These are phyloP conservation scores for Trachurus trachurus DNA, from an alignment of 2,797 vertebrate species.

Conservation along the genomic window DNA sequence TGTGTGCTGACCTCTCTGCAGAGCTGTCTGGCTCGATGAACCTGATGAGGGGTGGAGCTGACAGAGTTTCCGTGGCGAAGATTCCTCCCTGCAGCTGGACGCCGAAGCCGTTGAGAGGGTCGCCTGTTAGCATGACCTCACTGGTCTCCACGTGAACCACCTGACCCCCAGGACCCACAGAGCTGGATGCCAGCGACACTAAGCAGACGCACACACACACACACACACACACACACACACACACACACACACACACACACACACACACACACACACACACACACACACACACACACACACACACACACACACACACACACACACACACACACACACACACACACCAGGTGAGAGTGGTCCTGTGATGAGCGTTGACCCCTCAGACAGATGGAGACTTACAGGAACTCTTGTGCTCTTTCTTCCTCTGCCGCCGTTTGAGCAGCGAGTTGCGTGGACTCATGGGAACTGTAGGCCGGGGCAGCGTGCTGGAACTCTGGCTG, in stretches of 20 bases:
- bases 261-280: slow-evolving; percentile 1
- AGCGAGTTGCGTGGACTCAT: slow-evolving; percentile 95
- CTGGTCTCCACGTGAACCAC: slow-evolving; percentile 95
- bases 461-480: slow-evolving; percentile 90
- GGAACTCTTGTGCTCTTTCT: slow-evolving; percentile 96
- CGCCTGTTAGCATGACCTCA: slow-evolving; percentile 92
- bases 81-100: slow-evolving; percentile 98
- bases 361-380: no score
- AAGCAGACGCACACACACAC: slow-evolving; percentile 26
- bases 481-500: slow-evolving; percentile 92
- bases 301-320: slow-evolving; percentile 9
- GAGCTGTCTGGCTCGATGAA: slow-evolving; percentile 98
- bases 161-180: slow-evolving; percentile 95
- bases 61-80: slow-evolving; percentile 96
- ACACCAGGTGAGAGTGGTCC: no score
- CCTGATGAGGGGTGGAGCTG: slow-evolving; percentile 93
- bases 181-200: slow-evolving; percentile 96
- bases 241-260: no score
- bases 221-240: no score
- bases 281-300: slow-evolving; percentile 16
- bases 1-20: slow-evolving; percentile 92
- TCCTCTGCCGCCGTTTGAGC: slow-evolving; percentile 92
- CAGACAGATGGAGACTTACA: slow-evolving; percentile 74
- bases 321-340: slow-evolving; percentile 6
- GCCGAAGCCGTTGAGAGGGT: slow-evolving; percentile 95